Base-by-base conservation (phyloP, 1,140 invertebrate genomes). In the Melipona quadrifasciata region DNA sequence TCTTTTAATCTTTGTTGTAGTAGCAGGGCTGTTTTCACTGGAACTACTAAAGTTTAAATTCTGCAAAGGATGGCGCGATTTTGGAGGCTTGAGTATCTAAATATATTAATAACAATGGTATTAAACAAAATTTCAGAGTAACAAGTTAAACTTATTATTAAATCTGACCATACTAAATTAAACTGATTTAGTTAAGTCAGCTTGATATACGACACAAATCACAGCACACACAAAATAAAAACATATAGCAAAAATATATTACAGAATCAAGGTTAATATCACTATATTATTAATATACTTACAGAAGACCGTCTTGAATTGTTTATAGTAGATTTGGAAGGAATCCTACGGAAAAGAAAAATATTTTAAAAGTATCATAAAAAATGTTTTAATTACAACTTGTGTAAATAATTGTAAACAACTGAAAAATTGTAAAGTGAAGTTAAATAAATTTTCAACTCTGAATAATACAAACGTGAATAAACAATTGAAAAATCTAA, bases 1-100 rank as follows among this genome's bases (percentile, higher is more conserved):
- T 78, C 92, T 85, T 72, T 91, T 92, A 19, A 74, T 5, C 64
- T 91, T 93, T 57, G 39, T 53, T 1, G 85, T 47, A 10, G 55
- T 58, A 39, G 39, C 11, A 58, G 89, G 88, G 76, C 76, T 91
- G 47, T 19, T 85, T 76, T 92, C 90, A 21, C 75, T 72, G 1
- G 81, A 90, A 17, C 12, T 76, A 81, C 80, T 82, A n/a, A 84
- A 75, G 75, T 92, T 84, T 19, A 86, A 84, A 80, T 82, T 84
- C 74, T 90, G 90, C 16, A 91, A 65, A n/a, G 87, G 83, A 64
- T 89, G 90, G 12, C 87, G 90, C 47, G 73, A 57, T 84, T 93
- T 93, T 5, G 88, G 64, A 51, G 84, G 64, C 55, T 93, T 93
- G 31, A 92, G 87, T 79, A 92, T 92, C 92, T 92, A 65, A 1